Base-by-base conservation (phyloP, 2,888 invertebrate species). In the Dysmachus trigonus region DNA sequence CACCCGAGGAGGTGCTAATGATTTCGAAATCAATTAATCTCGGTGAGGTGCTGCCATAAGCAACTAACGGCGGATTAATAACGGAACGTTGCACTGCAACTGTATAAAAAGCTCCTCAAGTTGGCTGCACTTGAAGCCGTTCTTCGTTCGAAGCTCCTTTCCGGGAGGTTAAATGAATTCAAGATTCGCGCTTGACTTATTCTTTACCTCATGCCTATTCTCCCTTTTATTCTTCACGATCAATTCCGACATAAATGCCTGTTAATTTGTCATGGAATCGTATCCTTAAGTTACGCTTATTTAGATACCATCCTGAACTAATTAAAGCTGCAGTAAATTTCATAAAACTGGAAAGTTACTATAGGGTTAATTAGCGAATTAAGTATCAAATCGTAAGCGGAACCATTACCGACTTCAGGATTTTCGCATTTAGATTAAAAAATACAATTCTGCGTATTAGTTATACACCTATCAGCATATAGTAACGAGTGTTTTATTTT, bases 21-120 rank as follows among this genome's bases (percentile, higher is more conserved):
- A 76, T 76, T 76, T 76, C 22, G 22, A 38, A 76, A 76, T 76
- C 76, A 76, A 76, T 76, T 76, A 62, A 62, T 22, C 18, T 3
- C 18, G 62, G 27, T 62, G 27, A 27, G 27, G 47, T 15, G n/a
- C 47, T 51, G 47, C 47, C 47, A 51, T n/a, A 51, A 51, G 1
- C n/a, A 51, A 51, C 47, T 51, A n/a, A 15, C 22, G 62, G 62
- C 10, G 27, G 27, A 62, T 62, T 62, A 22, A 62, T 62, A 22
- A 62, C 2, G 18, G 1, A 27, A 62, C 47, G 47, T 15, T 18
- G 47, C 47, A n/a, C 10, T 62, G 27, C 62, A 62, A 62, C 8
- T 62, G 47, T 18, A 47, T 41, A 62, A 27, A 62, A 27, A 27
- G 18, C 62, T 10, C 22, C 22, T 62, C 22, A 62, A 62, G 27